These are phyloP conservation scores for Philaethria dido DNA, from an alignment of 2,888 invertebrate species.

Conservation along the genomic window DNA sequence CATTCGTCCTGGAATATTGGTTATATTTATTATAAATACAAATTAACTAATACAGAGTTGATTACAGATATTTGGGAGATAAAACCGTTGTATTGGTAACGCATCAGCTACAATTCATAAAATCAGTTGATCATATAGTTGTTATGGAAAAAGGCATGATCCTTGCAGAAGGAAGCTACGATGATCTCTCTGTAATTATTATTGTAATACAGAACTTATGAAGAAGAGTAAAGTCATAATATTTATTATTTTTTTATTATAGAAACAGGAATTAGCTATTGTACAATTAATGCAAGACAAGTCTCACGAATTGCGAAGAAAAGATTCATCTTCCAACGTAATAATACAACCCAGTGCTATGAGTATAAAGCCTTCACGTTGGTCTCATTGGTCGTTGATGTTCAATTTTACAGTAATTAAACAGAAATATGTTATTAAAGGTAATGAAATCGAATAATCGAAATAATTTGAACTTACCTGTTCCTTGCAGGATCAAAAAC, in stretches of 20 bases:
- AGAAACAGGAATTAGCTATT: conserved; percentile 67
- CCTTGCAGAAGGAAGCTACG: conserved; percentile 66
- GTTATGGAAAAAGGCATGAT: conserved; percentile 73
- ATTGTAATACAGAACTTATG: conserved; percentile 10
- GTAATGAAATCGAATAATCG: neutral
- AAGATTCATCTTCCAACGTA: conserved; percentile 44
- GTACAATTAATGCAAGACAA: conserved; percentile 71
- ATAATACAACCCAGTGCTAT: conserved; percentile 57
- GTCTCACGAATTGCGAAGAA: conserved; percentile 63
- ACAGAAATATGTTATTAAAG: neutral
- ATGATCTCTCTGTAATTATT: conserved; percentile 64
- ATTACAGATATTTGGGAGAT: conserved; percentile 79
- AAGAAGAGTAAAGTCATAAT: neutral
- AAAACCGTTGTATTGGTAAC: conserved; percentile 91
- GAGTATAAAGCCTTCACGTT: conserved; percentile 59
- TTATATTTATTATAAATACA: neutral
- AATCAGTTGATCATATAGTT: conserved; percentile 85
- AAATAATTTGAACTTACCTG: neutral
- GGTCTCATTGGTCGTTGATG: conserved; percentile 61
- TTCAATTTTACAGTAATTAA: conserved; percentile 59
- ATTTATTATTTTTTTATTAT: conserved; percentile 7
- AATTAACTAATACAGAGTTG: neutral
- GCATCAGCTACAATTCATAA: conserved; percentile 92
- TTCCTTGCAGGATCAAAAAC: conserved; percentile 66
- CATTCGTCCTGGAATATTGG: too few relatives aligned